Percentiles rank a stretch among this genome's conserved stretches.
These are phyloP conservation scores for Clarias magur DNA, from an alignment of 2,113 vertebrate genomes.

Conservation along the genomic window DNA sequence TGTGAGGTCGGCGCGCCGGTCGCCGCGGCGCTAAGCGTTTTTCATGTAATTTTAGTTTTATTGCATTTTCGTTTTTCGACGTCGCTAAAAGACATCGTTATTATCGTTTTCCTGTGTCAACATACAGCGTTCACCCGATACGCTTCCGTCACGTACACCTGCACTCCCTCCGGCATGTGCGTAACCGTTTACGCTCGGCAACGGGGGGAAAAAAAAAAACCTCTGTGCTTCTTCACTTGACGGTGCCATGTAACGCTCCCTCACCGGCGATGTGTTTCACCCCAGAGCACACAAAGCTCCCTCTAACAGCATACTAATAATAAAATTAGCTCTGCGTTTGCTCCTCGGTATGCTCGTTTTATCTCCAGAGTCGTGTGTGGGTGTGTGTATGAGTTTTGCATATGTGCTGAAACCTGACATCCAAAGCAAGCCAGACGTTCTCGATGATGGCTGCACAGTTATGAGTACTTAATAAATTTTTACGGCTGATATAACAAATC, in stretches of 20 bases:
- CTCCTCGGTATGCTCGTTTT: background rate
- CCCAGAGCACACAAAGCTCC: slow-evolving; percentile 23
- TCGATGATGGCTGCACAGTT: slow-evolving; percentile 33
- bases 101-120: background rate
- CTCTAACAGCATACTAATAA: slow-evolving; percentile 31
- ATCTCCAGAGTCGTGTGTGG: background rate
- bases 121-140: background rate
- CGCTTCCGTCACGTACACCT: background rate
- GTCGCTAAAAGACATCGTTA: background rate
- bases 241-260: slow-evolving; percentile 6
- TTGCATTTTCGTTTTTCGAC: background rate
- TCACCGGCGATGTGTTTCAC: slow-evolving; percentile 2
- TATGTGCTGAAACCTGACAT: slow-evolving; percentile 6
- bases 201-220: too few species aligned
- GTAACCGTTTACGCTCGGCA: background rate
- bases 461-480: slow-evolving; percentile 32
- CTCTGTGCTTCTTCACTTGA: slow-evolving; percentile 39
- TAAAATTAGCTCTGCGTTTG: background rate
- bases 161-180: background rate
- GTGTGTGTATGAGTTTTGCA: background rate
- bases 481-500: slow-evolving; percentile 25
- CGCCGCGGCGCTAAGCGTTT: background rate
- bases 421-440: slow-evolving; percentile 11
- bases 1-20: background rate
- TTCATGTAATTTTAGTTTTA: background rate